These are phyloP conservation scores for Ametastegia equiseti DNA, from an alignment of 2,888 invertebrate genomes.

Conservation along the genomic window DNA sequence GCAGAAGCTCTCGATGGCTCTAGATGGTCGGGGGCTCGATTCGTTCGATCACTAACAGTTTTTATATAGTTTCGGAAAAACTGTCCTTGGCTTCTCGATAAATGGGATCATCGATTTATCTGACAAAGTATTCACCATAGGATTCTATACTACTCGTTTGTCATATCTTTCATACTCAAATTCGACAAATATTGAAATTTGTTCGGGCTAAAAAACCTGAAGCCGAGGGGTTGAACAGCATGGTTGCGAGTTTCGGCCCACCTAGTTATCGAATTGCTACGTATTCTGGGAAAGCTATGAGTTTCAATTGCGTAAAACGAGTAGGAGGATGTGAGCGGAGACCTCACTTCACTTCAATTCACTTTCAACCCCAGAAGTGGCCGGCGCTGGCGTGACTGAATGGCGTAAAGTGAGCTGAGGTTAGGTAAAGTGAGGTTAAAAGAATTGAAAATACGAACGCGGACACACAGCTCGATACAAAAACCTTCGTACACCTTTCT, in stretches of 20 bases:
- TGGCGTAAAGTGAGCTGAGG: constrained; percentile 7
- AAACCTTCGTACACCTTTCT: not conserved
- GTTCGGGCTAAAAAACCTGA: no score
- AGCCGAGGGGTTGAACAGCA: not conserved
- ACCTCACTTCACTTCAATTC: not conserved
- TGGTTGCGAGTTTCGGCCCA: not conserved
- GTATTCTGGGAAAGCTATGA: not conserved
- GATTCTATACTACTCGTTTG: no score
- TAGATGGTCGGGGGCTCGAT: not conserved
- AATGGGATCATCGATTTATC: not conserved
- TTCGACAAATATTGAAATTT: no score
- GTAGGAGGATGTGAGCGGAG: not conserved
- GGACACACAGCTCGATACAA: constrained; percentile 2
- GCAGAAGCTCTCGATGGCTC: constrained; percentile 12
- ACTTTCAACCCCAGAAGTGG: not conserved
- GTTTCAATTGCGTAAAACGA: constrained; percentile 16
- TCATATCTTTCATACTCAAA: no score
- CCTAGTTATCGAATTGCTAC: constrained; percentile 1
- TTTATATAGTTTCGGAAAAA: not conserved
- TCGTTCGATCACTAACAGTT: not conserved
- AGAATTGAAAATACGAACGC: constrained; percentile 22
- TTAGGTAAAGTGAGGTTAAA: not conserved
- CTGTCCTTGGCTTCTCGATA: not conserved
- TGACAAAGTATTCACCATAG: no score
- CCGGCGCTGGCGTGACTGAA: constrained; percentile 29